Percentiles rank a stretch among this genome's conserved stretches.
These are phyloP conservation scores for Gnatocerus cornutus DNA, from an alignment of 2,888 invertebrate species.

Conservation along the genomic window DNA sequence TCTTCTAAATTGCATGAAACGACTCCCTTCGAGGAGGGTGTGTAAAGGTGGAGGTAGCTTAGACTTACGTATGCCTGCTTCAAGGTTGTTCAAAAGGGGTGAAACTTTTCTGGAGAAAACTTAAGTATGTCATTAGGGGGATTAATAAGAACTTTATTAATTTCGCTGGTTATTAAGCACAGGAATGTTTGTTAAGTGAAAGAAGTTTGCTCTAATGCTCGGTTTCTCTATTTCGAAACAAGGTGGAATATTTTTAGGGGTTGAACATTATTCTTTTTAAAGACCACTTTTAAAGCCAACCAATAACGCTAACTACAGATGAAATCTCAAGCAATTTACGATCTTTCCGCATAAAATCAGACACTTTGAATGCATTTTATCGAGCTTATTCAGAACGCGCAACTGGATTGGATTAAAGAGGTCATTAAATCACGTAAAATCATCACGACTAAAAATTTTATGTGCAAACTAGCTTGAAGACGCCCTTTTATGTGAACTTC, in stretches of 20 bases:
- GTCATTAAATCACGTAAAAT: constrained; percentile 34
- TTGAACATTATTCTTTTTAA: neutral
- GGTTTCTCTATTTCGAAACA: no score
- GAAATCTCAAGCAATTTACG: constrained; percentile 18
- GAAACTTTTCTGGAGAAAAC: neutral
- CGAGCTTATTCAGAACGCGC: constrained; percentile 16
- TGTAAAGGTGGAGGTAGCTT: neutral
- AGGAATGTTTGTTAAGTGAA: constrained; percentile 1
- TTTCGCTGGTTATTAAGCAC: neutral
- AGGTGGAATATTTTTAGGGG: neutral
- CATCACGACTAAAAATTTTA: constrained; percentile 30
- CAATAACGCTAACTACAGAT: constrained; percentile 25
- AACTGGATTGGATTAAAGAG: constrained; percentile 11
- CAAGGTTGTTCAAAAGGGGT: constrained; percentile 3
- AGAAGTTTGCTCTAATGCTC: no score
- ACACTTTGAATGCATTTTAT: constrained; percentile 33
- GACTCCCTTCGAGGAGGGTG: neutral
- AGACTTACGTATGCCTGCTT: neutral
- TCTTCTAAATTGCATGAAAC: constrained; percentile 17
- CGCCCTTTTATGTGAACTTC: neutral
- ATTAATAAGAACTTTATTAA: constrained; percentile 8
- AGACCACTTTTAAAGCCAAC: neutral
- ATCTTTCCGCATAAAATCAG: constrained; percentile 21
- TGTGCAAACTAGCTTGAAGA: constrained; percentile 18
- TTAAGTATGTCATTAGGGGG: constrained; percentile 1